Evolutionary conservation across 2,797 vertebrate species (phyloP).

Genomic region (Etheostoma nigrum): DNA sequence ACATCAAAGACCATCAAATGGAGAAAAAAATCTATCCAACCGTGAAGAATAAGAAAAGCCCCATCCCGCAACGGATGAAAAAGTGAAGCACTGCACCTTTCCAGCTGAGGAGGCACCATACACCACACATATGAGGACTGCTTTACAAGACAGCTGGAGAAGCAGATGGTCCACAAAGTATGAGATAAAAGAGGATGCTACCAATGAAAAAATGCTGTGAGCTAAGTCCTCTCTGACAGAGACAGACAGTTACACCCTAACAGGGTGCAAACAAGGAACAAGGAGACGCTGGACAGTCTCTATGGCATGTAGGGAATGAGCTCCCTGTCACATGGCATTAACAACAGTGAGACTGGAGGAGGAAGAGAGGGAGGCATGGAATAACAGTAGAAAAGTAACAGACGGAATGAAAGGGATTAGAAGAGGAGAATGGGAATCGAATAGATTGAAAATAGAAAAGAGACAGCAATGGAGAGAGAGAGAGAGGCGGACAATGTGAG

Average conservation of each 20-base stretch:
- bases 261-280: constrained; percentile 53
- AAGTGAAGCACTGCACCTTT: constrained; percentile 30
- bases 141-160: constrained; percentile 29
- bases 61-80: constrained; percentile 38
- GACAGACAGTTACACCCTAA: constrained; percentile 46
- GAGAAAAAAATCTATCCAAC: constrained; percentile 47
- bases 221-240: constrained; percentile 40
- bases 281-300: constrained; percentile 45
- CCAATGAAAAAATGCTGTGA: constrained; percentile 55
- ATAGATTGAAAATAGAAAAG: constrained; percentile 51
- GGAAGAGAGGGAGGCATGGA: constrained; percentile 43
- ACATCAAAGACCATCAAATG: constrained; percentile 74
- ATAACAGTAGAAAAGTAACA: constrained; percentile 36
- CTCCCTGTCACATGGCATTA: constrained; percentile 67
- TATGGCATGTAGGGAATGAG: constrained; percentile 71
- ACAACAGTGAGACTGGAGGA: constrained; percentile 42
- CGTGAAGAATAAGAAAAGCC: constrained; percentile 55
- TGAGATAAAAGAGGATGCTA: constrained; percentile 52
- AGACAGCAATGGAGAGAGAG: background rate
- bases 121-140: constrained; percentile 34
- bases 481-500: constrained; percentile 1
- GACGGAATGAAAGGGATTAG: constrained; percentile 47
- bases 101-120: constrained; percentile 12
- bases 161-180: constrained; percentile 23
- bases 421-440: constrained; percentile 37